Base-by-base conservation (phyloP, 2,113 vertebrate species). In the Anhinga rufa region DNA sequence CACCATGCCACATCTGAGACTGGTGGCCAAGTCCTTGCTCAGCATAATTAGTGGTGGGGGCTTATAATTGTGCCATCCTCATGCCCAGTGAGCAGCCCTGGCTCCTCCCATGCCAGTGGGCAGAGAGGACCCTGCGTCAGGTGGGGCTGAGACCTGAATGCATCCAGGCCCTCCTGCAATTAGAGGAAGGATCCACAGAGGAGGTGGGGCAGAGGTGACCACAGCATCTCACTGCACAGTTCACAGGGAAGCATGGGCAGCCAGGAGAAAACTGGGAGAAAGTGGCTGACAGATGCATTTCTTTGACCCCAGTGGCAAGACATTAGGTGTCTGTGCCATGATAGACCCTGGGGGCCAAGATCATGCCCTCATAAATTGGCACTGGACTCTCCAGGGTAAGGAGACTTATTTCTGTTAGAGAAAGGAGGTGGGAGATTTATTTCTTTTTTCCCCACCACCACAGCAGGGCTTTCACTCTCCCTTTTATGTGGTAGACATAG, bases 21-120 rank as follows among this genome's bases (percentile, higher is more conserved):
- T 64, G 44, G 10, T 20, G 36, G 24, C 20, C 21, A 54, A 65
- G 34, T 6, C 40, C 17, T 79, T 65, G 31, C 38, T 29, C 15
- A 25, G 18, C 5, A 9, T 82, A 48, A 42, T 82, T 68, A 69
- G 15, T 15, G 8, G 9, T 24, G 19, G 20, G 38, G 16, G 9
- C 15, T 76, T 64, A 17, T 26, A 52, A 17, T 3, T 71, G 24
- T 19, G 26, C 14, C 25, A 8, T 21, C 6, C 28, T 87, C 14
- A 8, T 9, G 12, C 3, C 11, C 24, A 2, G 1, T 29, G 38
- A 71, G 49, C 17, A 68, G 14, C 21, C 28, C 28, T 0, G 1
- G 58, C 22, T 76, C 57, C 13, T 19, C n/a, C 49, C 0, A 0
- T 55, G n/a, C 36, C 72, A n/a, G 22, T 3, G 4, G 34, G 18